Percentiles rank a stretch among this genome's conserved stretches.
Evolutionary conservation across 23 tunicate species (phyloP).

Genomic region (Trididemnum miniatum): DNA sequence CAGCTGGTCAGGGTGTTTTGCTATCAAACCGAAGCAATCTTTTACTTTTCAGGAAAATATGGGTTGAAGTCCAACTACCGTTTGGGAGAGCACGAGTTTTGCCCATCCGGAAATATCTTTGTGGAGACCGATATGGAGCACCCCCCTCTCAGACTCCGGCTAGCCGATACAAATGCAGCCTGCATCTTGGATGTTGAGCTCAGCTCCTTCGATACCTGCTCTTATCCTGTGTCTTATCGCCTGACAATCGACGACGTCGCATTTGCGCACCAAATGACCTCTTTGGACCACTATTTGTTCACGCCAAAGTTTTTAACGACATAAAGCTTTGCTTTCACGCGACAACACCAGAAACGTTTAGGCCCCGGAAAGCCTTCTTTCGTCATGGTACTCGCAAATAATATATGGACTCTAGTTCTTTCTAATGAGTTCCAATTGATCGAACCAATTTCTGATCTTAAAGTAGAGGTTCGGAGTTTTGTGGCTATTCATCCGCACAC

Average conservation of each 20-base stretch:
- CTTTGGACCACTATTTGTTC: not conserved
- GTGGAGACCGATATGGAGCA: not conserved
- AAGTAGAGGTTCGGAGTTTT: not conserved
- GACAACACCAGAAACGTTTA: not conserved
- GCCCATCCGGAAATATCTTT: not conserved
- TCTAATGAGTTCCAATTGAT: not conserved
- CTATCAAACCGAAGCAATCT: not conserved
- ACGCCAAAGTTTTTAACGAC: not conserved
- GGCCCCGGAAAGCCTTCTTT: not conserved
- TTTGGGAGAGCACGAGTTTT: not conserved
- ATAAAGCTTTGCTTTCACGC: not conserved
- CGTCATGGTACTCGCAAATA: not conserved
- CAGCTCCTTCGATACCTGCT: not conserved
- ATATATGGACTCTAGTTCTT: not conserved
- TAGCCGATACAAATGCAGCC: not conserved
- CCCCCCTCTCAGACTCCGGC: not conserved
- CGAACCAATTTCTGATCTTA: not conserved
- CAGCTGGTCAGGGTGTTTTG: not conserved
- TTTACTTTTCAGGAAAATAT: not conserved
- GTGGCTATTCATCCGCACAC: not conserved
- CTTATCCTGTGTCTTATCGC: not conserved
- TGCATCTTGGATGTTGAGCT: not conserved
- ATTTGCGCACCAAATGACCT: not conserved
- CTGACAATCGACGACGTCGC: not conserved
- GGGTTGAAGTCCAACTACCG: not conserved